Base-by-base conservation (phyloP, 2,888 invertebrate species). In the Kuschelorhynchus macadamiae region DNA sequence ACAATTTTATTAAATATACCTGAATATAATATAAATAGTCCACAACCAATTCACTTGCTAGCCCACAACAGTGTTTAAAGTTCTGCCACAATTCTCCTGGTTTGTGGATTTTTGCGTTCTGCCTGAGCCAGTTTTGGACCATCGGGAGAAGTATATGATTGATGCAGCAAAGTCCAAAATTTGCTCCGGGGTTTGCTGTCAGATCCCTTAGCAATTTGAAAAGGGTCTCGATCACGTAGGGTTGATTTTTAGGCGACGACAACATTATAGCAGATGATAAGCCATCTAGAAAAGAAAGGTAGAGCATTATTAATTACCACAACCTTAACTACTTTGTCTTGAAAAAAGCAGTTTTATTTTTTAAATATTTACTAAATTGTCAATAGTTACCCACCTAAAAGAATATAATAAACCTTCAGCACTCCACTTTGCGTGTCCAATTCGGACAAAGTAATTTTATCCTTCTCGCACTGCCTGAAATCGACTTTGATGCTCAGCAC, bases 21-120 rank as follows among this genome's bases (percentile, higher is more conserved):
- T 39, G 39, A 5, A 94, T 87, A 76, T 91, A 90, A 73, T 90
- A 90, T 32, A 96, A 85, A 75, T 94, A 95, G 77, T 95, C 91
- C 0, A 97, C 97, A 32, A 96, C 90, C 25, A 96, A 86, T 79
- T 97, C 97, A 0, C 96, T 95, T 9, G 95, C 93, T 84, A 96
- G 90, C 7, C 97, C 97, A 78, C 95, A 95, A 79, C 95, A 96
- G 80, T 97, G 97, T 80, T 97, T 97, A 79, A 97, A 97, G 82
- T 96, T 96, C 71, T 95, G 91, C 81, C 93, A 92, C 52, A 92
- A 89, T 72, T 93, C 90, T 89, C 92, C 91, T 71, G 92, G 88
- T 71, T 90, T 86, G 74, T 89, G 89, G 4, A 90, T 89, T 73
- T 85, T 86, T 16, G 74, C 67, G 62, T 83, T 82, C 81, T 91